Base-by-base conservation (phyloP, 1,140 invertebrate genomes). In the Macrobrachium nipponense region DNA sequence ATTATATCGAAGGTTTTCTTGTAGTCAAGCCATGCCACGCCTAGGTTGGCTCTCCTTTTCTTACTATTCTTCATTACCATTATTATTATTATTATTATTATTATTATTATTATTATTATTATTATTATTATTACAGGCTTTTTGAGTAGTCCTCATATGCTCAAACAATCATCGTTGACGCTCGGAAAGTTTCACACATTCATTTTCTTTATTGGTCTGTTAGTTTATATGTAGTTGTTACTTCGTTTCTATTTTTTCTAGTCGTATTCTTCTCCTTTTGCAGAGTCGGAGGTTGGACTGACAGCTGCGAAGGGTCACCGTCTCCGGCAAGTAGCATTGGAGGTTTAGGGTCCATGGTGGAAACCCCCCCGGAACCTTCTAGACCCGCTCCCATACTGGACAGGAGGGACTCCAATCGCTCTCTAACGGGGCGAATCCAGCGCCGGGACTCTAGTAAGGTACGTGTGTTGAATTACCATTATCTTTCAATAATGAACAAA, bases 381-480 rank as follows among this genome's bases (percentile, higher is more conserved):
- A 20, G 80, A 10, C 80, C 86, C 15, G 76, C 80, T 5, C 86
- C 86, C 0, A 68, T 87, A 8, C 59, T 87, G 61, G 86, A 87
- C 36, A 43, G 86, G n/a, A 64, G 86, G 80, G 86, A 87, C 23
- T 87, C 86, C 5, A 82, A 66, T 64, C 72, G 86, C 61, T 87
- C 86, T 12, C 64, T 82, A 14, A 82, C 75, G 17, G 79, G 80
- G 44, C 43, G 86, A 20, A 77, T 87, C n/a, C 77, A 75, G 59
- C 66, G 86, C 18, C 15, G 80, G 36, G 80, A 82, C 23, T 82
- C 86, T 4, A 82, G 86, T 64, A 82, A 87, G 73, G 86, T 87
- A 51, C 72, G 44, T 51, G 17, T 14, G 64, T 12, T 12, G 23
- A 15, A 51, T 51, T 12, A 51, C 8, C 12, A 12, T 51, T 12